Conservation (phyloP, 2,888 invertebrate genomes). For the Parnassius apollo region DNA sequence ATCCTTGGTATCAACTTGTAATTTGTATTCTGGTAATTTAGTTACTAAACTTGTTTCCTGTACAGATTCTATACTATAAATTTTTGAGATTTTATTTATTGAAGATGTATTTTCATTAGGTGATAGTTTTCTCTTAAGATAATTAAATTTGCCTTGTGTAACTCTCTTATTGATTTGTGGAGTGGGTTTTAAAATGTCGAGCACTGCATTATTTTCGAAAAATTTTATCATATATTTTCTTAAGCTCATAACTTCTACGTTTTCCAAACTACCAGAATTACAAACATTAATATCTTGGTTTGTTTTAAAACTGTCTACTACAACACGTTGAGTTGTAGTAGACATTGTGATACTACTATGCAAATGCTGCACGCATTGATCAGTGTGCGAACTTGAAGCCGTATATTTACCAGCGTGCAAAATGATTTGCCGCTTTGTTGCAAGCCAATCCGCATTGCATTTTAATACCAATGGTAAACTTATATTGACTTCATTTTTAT, state of each 20-base stretch:
- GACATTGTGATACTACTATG: too few species aligned
- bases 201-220: constrained; percentile 5
- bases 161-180: not conserved
- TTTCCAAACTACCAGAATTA: not conserved
- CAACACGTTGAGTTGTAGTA: not conserved
- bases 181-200: constrained; percentile 1
- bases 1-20: not conserved
- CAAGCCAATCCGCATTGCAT: not conserved
- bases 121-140: constrained; percentile 12
- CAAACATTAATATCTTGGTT: not conserved
- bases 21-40: not conserved
- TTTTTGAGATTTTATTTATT: constrained; percentile 12
- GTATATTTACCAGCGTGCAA: not conserved
- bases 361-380: too few species aligned
- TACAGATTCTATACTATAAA: not conserved
- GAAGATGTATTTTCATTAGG: constrained; percentile 1
- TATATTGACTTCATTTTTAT: too few species aligned
- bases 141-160: not conserved
- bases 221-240: constrained; percentile 6
- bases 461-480: too few species aligned
- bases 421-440: constrained; percentile 2
- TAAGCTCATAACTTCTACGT: constrained; percentile 12
- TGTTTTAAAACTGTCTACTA: not conserved
- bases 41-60: not conserved
- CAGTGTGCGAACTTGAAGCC: too few species aligned